phyloP scores from a whole-genome alignment of 2,888 invertebrate genomes.

The Tillus elongatus region DNA sequence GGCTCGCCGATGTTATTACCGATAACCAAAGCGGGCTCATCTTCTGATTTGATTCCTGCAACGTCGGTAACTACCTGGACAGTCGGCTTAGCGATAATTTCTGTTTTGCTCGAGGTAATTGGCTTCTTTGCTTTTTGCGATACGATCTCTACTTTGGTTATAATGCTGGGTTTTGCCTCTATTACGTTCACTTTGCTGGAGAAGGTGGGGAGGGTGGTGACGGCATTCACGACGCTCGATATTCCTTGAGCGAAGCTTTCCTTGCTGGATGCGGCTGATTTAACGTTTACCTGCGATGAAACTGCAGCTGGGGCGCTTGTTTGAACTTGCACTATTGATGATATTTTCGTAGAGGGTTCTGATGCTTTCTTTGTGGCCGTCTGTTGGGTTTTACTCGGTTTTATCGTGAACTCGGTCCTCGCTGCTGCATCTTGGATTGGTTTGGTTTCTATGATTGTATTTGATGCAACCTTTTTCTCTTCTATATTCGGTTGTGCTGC shows the following conservation, averaged over 20 bases:
- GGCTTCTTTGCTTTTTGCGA: too few species aligned
- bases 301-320: constrained; percentile 22
- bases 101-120: neutral
- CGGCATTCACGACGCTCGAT: neutral
- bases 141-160: constrained; percentile 41
- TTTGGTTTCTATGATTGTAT: constrained; percentile 27
- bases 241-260: neutral
- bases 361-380: constrained; percentile 43
- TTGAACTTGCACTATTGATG: constrained; percentile 32
- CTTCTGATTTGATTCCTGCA: constrained; percentile 37
- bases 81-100: constrained; percentile 17
- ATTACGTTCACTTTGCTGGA: constrained; percentile 38
- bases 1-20: constrained; percentile 71
- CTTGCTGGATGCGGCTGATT: neutral
- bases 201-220: constrained; percentile 48
- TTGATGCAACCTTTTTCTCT: constrained; percentile 13
- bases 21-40: constrained; percentile 50
- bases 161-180: constrained; percentile 28
- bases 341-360: constrained; percentile 36
- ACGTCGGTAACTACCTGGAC: constrained; percentile 26
- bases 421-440: constrained; percentile 19
- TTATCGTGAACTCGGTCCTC: constrained; percentile 32
- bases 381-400: constrained; percentile 41
- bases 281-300: constrained; percentile 8
- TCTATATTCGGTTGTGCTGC: constrained; percentile 13